Evolutionary conservation across 2,113 vertebrate genomes (phyloP).

Genomic region (Crotalus viridis): DNA sequence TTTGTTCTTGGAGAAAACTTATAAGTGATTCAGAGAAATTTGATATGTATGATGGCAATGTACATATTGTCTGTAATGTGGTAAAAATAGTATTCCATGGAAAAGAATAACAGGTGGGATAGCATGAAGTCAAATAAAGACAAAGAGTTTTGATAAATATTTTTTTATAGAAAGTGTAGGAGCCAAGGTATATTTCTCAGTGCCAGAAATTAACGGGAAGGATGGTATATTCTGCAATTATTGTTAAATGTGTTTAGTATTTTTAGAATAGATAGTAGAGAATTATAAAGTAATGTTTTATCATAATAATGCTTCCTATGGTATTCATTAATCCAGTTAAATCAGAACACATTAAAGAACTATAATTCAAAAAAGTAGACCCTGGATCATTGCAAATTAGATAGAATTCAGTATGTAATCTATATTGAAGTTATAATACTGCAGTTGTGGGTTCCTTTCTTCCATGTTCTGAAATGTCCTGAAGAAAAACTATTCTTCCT

Average conservation of each 20-base stretch:
- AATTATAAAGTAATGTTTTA: neutral
- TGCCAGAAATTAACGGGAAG: neutral
- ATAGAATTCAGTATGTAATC: constrained; percentile 33
- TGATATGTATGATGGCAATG: neutral
- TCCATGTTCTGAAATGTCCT: constrained; percentile 13
- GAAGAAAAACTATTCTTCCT: constrained; percentile 20
- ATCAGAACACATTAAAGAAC: constrained; percentile 35
- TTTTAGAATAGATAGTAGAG: neutral
- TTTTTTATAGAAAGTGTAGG: neutral
- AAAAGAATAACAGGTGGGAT: neutral
- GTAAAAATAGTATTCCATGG: neutral
- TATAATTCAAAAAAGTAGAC: constrained; percentile 26
- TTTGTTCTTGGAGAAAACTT: neutral
- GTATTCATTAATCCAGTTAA: constrained; percentile 36
- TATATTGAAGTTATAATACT: constrained; percentile 35
- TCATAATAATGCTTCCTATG: neutral
- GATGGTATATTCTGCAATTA: neutral
- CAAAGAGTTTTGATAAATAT: neutral
- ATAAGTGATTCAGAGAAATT: neutral
- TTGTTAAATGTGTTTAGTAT: neutral
- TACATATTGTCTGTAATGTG: neutral
- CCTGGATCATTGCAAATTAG: constrained; percentile 35
- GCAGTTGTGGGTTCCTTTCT: constrained; percentile 33
- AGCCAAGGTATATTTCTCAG: neutral
- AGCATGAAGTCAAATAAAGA: neutral